These are phyloP conservation scores for Cuculus canorus DNA, from an alignment of 2,797 vertebrate genomes.

Conservation along the genomic window DNA sequence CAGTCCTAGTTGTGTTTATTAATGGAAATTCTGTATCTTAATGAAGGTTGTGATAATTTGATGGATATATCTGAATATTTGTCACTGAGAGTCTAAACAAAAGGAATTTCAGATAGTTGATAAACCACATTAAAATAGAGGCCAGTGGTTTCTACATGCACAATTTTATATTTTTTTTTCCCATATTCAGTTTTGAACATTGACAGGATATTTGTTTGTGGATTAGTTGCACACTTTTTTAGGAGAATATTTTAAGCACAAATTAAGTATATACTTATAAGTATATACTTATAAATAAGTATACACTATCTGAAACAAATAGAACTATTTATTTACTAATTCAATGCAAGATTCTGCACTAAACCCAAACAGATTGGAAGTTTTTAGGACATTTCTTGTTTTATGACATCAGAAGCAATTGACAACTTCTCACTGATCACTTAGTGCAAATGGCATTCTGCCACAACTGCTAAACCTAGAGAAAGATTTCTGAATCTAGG, in stretches of 20 bases:
- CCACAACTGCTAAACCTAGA: conserved; percentile 51
- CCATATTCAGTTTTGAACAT: not conserved
- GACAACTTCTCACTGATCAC: conserved; percentile 55
- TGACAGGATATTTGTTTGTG: not conserved
- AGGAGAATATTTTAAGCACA: conserved; percentile 27
- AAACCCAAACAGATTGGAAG: conserved; percentile 22
- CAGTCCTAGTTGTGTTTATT: not conserved
- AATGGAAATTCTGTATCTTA: not conserved
- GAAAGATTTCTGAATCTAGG: conserved; percentile 43
- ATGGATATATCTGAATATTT: not conserved
- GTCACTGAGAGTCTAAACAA: not conserved
- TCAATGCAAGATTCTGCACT: not conserved
- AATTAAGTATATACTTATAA: conserved; percentile 21
- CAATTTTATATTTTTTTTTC: not conserved
- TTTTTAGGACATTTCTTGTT: conserved; percentile 47
- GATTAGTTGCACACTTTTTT: not conserved
- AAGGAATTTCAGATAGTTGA: not conserved
- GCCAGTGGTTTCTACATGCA: not conserved
- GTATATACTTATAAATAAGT: not conserved
- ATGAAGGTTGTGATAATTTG: not conserved
- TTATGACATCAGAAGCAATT: conserved; percentile 49
- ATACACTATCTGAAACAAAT: conserved; percentile 15
- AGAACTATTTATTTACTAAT: conserved; percentile 39
- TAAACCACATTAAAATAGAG: not conserved
- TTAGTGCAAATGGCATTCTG: conserved; percentile 59